Percentiles rank a stretch among this genome's conserved stretches.
Conservation (phyloP, 2,113 vertebrate genomes). For the Scomber colias region DNA sequence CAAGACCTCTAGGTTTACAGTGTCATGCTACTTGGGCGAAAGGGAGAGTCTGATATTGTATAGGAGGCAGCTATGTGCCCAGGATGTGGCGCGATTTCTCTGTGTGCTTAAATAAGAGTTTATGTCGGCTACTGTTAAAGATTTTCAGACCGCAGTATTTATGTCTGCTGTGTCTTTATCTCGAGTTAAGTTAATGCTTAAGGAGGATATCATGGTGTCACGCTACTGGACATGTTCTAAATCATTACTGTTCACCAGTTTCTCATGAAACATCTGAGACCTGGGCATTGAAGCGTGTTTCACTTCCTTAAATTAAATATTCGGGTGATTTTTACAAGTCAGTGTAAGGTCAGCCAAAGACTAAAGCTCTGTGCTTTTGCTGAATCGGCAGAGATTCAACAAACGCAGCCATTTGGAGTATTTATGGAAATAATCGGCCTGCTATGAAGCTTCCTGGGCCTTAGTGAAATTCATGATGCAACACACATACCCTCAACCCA, state of each 20-base stretch:
- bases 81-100: conserved; percentile 42
- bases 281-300: conserved; percentile 1
- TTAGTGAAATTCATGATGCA: conserved; percentile 62
- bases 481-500: conserved; percentile 30
- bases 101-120: conserved; percentile 36
- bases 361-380: not conserved
- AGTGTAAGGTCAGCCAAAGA: too few species aligned
- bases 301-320: conserved; percentile 32
- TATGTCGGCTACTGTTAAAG: conserved; percentile 40
- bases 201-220: not conserved
- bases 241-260: not conserved
- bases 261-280: not conserved
- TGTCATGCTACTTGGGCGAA: conserved; percentile 73
- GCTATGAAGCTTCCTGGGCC: not conserved
- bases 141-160: not conserved
- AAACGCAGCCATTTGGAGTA: not conserved
- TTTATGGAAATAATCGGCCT: conserved; percentile 2
- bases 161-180: conserved; percentile 8
- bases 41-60: conserved; percentile 39
- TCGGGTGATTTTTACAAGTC: not conserved
- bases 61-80: conserved; percentile 14
- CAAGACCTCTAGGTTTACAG: conserved; percentile 89
- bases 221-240: too few species aligned
- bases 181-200: not conserved
- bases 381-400: conserved; percentile 25